A percentile compares a stretch with the other conserved stretches of the same genome.
phyloP scores from a whole-genome alignment of 1,140 invertebrate species.

The Dufourea novaeangliae region DNA sequence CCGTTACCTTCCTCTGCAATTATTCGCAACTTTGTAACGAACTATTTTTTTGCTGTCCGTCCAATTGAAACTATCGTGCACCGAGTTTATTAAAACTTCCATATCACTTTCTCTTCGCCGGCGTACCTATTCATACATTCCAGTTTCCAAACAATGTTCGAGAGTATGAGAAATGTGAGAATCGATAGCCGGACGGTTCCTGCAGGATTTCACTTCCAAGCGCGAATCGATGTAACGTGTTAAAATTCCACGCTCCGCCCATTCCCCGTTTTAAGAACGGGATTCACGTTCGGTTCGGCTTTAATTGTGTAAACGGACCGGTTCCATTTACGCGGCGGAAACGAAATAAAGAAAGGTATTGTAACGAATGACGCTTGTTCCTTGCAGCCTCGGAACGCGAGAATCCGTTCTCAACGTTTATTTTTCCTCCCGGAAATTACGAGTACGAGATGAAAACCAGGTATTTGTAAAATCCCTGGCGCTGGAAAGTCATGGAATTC shows the following conservation, averaged over 20 bases:
- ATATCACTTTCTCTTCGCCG: neutral
- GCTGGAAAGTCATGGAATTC: neutral
- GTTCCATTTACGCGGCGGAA: neutral
- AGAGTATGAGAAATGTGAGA: neutral
- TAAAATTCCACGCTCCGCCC: neutral
- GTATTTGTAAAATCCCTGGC: neutral
- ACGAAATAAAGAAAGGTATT: neutral
- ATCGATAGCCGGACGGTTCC: neutral
- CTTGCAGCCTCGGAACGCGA: too few species aligned
- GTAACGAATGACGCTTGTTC: neutral
- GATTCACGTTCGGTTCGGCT: too few species aligned
- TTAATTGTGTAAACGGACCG: neutral
- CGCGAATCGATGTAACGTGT: neutral
- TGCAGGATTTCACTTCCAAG: neutral
- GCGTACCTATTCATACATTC: neutral
- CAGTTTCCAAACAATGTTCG: constrained; percentile 1
- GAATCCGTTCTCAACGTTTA: too few species aligned
- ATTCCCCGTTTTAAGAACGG: neutral
- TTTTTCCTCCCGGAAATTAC: neutral
- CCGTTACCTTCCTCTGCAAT: neutral
- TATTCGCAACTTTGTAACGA: neutral
- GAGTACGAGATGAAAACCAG: neutral
- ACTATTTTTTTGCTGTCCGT: too few species aligned
- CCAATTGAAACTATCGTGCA: neutral
- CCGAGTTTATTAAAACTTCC: neutral